Base-by-base conservation (phyloP, 2,113 vertebrate genomes). In the Strix aluco region DNA sequence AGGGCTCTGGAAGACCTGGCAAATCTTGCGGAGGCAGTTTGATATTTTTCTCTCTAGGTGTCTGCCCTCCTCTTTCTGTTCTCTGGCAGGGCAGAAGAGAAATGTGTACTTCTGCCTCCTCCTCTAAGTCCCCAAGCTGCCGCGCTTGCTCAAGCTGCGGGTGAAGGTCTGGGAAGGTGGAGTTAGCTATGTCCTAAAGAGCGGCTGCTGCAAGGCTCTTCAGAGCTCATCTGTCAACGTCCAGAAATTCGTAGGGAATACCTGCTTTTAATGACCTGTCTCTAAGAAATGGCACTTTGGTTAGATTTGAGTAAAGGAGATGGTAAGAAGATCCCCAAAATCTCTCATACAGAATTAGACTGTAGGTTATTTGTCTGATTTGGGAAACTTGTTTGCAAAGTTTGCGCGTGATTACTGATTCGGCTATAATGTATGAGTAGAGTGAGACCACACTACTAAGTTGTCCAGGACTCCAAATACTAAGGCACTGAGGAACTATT, bases 121-220 rank as follows among this genome's bases (percentile, higher is more conserved):
- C 62, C 63, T 74, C 26, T 30, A 46, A 19, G 51, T 55, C 18
- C 57, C 2, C n/a, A 42, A 22, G 58, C 51, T 85, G 52, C 51
- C 1, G 1, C 0, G 3, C 25, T 79, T 0, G 0, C 40, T 83
- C 30, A 29, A 25, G 26, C 25, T 54, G 67, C 51, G 0, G 2
- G 5, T 38, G 69, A 74, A 62, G 61, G 55, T 14, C 52, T 92
- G 47, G 19, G 25, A 59, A 52, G 49, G 36, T 70, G 22, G 13
- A 9, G 4, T 71, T 78, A 66, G 29, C 2, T 0, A 34, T 59
- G 61, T 30, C 55, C 58, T 36, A 7, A 38, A 58, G 40, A 81
- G 47, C 63, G 86, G 86, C 75, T 86, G 72, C 61, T 79, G 34
- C 36, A 47, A 54, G n/a, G 59, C n/a, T 13, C n/a, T 70, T 51